phyloP scores from a whole-genome alignment of 1,140 invertebrate genomes.

The Melitaea cinxia region DNA sequence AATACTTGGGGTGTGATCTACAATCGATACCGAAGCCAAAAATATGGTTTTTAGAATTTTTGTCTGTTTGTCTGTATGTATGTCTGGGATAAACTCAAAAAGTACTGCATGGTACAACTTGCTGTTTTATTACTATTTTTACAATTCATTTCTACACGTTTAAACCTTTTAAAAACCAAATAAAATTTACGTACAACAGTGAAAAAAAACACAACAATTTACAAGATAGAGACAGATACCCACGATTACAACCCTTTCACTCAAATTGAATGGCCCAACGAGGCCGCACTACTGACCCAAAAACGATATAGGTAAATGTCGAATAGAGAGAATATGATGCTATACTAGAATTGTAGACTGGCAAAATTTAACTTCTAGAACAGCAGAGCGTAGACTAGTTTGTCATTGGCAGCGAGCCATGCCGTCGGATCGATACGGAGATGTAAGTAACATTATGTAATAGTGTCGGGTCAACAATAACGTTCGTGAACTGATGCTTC shows the following conservation, averaged over 20 bases:
- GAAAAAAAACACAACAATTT: neutral
- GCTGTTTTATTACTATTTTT: too few species aligned
- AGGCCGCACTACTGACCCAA: neutral
- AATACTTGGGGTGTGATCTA: too few species aligned
- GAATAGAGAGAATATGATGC: slow-evolving; percentile 6
- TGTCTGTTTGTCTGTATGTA: too few species aligned
- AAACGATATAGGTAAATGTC: slow-evolving; percentile 6
- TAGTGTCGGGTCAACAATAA: slow-evolving; percentile 52
- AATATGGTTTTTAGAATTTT: too few species aligned
- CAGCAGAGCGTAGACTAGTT: slow-evolving; percentile 50
- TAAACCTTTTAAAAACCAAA: too few species aligned
- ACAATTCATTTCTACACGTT: too few species aligned
- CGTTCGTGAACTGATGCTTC: slow-evolving; percentile 37
- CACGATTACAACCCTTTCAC: neutral
- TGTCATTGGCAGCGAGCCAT: slow-evolving; percentile 71
- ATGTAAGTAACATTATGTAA: slow-evolving; percentile 70
- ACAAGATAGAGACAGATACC: too few species aligned
- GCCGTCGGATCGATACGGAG: slow-evolving; percentile 65
- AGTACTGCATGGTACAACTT: too few species aligned
- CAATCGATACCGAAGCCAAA: too few species aligned
- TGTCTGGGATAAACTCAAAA: too few species aligned
- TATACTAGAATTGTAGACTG: neutral
- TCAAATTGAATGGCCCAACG: neutral
- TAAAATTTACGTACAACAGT: neutral
- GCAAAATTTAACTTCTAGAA: slow-evolving; percentile 55